These are phyloP conservation scores for Pomacea maculata DNA, from an alignment of 1,140 invertebrate genomes.

Conservation along the genomic window DNA sequence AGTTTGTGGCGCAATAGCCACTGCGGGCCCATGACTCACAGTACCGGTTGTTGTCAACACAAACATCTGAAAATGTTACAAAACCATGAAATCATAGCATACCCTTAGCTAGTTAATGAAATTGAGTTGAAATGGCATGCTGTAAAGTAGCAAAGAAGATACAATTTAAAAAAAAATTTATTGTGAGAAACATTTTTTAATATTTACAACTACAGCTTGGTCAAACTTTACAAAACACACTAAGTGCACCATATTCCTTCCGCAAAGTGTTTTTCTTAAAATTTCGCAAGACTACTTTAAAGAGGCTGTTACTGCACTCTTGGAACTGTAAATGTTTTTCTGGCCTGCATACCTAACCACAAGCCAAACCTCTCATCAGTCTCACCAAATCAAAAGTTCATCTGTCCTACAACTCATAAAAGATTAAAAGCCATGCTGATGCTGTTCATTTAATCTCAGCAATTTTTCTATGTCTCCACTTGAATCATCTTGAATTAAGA, in stretches of 20 bases:
- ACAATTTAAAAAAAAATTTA: no score
- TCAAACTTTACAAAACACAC: neutral
- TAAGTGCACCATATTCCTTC: neutral
- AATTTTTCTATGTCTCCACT: no score
- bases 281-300: neutral
- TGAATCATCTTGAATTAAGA: no score
- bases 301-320: no score
- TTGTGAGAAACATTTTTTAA: neutral
- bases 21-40: neutral
- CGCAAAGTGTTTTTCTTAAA: neutral
- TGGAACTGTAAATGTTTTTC: no score
- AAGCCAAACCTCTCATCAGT: no score
- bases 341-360: no score
- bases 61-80: neutral
- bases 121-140: neutral
- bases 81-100: neutral
- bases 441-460: no score
- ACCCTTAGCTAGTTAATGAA: neutral
- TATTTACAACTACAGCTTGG: neutral
- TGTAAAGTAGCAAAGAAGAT: no score
- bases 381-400: no score
- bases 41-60: neutral
- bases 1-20: constrained; percentile 8
- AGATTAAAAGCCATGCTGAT: no score
- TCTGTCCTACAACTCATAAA: no score